Evolutionary conservation across 2,888 invertebrate genomes (phyloP).

Genomic region (Acleris emargana): DNA sequence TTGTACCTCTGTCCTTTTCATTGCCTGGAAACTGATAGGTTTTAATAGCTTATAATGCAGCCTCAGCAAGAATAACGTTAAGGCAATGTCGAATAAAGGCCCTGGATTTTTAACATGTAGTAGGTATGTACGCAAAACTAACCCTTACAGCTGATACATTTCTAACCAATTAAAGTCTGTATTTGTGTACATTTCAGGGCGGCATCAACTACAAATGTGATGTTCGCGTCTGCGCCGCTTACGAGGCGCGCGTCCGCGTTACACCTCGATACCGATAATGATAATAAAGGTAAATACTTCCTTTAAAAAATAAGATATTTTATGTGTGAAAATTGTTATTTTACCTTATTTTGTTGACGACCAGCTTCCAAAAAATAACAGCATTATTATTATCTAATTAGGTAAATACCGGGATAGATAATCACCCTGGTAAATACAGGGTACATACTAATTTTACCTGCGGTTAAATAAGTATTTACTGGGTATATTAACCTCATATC

Average conservation of each 20-base stretch:
- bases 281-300: conserved; percentile 85
- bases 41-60: no score
- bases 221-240: conserved; percentile 89
- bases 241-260: conserved; percentile 94
- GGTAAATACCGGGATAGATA: no score
- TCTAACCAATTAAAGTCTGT: not conserved
- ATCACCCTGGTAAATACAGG: no score
- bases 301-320: not conserved
- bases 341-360: not conserved
- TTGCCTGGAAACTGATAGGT: no score
- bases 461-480: no score
- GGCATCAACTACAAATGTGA: conserved; percentile 95
- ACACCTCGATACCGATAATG: conserved; percentile 87
- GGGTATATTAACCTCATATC: no score
- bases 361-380: not conserved
- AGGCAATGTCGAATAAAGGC: no score
- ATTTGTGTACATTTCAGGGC: conserved; percentile 82
- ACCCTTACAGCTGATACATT: not conserved
- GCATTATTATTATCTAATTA: no score
- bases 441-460: no score
- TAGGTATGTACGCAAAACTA: not conserved
- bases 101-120: no score
- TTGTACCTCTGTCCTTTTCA: no score
- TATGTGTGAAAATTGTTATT: not conserved
- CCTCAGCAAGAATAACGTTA: no score